A percentile compares a stretch with the other conserved stretches of the same genome.
phyloP scores from a whole-genome alignment of 2,888 invertebrate species.

The Cataglyphis albicans region DNA sequence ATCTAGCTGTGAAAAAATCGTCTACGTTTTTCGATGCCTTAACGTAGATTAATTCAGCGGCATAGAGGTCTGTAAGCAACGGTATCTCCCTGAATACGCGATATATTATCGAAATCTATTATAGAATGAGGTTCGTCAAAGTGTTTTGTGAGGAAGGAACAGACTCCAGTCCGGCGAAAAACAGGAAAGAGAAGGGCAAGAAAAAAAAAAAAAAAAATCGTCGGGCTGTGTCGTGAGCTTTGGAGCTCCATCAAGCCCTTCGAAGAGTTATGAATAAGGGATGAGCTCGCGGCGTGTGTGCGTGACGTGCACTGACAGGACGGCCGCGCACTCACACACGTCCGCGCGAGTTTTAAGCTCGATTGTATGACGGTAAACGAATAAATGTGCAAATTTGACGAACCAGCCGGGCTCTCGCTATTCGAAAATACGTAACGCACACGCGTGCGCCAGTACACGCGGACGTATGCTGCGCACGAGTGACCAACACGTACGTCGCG shows the following conservation, averaged over 20 bases:
- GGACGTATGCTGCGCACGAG: constrained; percentile 53
- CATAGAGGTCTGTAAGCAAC: not conserved
- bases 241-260: constrained; percentile 74
- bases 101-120: constrained; percentile 37
- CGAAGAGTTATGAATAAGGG: constrained; percentile 81
- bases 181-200: constrained; percentile 49
- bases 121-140: constrained; percentile 62
- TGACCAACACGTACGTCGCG: constrained; percentile 42
- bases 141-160: constrained; percentile 66
- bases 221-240: constrained; percentile 64
- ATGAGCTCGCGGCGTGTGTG: constrained; percentile 72
- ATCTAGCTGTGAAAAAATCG: not conserved
- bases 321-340: constrained; percentile 68
- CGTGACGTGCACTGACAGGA: constrained; percentile 57
- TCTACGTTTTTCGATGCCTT: not conserved
- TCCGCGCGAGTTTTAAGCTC: constrained; percentile 77
- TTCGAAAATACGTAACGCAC: constrained; percentile 58
- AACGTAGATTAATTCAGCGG: not conserved
- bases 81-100: not conserved
- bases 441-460: constrained; percentile 55
- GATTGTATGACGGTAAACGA: constrained; percentile 82
- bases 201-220: constrained; percentile 59
- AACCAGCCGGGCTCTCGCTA: constrained; percentile 67
- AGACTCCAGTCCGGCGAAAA: constrained; percentile 39
- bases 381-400: constrained; percentile 85